A percentile compares a stretch with the other conserved stretches of the same genome.
Evolutionary conservation across 2,113 vertebrate species (phyloP).

Genomic region (Eleginops maclovinus): DNA sequence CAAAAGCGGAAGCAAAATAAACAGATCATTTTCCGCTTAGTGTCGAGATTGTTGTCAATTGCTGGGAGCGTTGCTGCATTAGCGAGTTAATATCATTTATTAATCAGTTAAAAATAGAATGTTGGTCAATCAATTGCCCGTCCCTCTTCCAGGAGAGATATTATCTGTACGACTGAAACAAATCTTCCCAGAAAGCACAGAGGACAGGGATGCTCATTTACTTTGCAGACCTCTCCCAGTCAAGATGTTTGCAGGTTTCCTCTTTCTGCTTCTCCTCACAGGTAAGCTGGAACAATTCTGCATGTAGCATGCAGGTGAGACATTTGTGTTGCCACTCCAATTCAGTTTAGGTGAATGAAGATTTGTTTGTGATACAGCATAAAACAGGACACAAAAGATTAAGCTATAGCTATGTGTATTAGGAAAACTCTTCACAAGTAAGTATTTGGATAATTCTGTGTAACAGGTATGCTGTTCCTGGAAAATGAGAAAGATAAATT

Average conservation of each 20-base stretch:
- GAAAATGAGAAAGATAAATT: not conserved
- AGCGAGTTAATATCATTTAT: not conserved
- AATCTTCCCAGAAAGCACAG: not conserved
- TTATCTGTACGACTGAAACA: not conserved
- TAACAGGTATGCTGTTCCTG: not conserved
- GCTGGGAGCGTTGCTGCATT: conserved; percentile 4
- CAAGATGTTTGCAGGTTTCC: conserved; percentile 18
- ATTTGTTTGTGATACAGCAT: not conserved
- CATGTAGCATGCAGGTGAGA: not conserved
- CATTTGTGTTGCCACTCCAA: not conserved
- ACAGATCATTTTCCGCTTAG: not conserved
- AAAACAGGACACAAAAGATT: not conserved
- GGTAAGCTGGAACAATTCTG: conserved; percentile 38
- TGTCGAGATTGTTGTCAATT: not conserved
- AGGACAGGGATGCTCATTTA: not conserved
- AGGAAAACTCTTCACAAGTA: not conserved
- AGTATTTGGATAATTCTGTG: not conserved
- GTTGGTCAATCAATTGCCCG: too few relatives aligned
- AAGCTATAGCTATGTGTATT: too few relatives aligned
- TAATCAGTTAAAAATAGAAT: too few relatives aligned
- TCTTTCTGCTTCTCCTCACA: conserved; percentile 31
- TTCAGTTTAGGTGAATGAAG: not conserved
- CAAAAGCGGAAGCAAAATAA: not conserved
- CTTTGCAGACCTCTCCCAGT: not conserved
- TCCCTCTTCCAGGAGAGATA: not conserved